A percentile compares a stretch with the other conserved stretches of the same genome.
These are phyloP conservation scores for Brachypteracias leptosomus DNA, from an alignment of 2,113 vertebrate species.

Conservation along the genomic window DNA sequence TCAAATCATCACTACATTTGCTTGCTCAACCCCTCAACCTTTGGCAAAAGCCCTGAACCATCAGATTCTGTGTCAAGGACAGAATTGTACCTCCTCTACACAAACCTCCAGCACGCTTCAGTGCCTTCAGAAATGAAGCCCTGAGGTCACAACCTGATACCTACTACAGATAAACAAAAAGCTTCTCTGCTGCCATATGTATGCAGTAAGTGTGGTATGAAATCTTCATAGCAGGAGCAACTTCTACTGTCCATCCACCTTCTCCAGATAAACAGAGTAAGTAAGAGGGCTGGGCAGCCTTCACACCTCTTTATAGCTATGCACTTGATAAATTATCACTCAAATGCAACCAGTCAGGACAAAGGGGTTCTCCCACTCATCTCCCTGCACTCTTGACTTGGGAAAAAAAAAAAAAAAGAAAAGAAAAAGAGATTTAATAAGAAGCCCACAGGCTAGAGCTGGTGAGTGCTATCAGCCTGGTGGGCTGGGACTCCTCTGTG, in stretches of 20 bases:
- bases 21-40: neutral
- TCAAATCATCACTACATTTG: neutral
- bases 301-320: neutral
- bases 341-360: neutral
- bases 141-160: neutral
- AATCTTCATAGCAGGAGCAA: neutral
- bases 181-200: neutral
- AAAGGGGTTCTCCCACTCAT: neutral
- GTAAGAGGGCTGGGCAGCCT: neutral
- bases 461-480: neutral
- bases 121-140: neutral
- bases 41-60: neutral
- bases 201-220: neutral
- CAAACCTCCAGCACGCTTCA: neutral
- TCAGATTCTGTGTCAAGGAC: neutral
- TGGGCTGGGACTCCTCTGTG: neutral
- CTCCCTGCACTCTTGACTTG: neutral
- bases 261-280: neutral
- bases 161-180: neutral
- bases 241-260: neutral
- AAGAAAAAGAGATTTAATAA: neutral
- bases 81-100: neutral
- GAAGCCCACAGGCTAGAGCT: neutral
- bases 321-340: neutral
- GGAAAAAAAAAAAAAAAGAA: too few relatives aligned